Evolutionary conservation across 2,113 vertebrate genomes (phyloP), one percentile per base, ranked within the genome.

Genomic region (Saccopteryx leptura): DNA sequence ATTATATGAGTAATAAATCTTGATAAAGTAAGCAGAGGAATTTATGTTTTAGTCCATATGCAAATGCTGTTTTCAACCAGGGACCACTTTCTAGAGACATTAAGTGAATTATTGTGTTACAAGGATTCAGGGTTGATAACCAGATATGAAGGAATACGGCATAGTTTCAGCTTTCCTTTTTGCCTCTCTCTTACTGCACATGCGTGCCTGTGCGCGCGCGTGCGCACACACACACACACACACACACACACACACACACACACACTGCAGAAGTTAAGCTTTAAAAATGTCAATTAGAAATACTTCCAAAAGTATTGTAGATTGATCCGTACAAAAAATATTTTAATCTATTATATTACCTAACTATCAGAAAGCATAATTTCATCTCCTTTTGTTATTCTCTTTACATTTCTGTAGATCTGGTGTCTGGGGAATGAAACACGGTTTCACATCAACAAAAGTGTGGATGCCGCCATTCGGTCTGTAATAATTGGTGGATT

Each of bases 391-490:
- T 95, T 96, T 98, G 82, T 94, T 90, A 86, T 50, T 96, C 19
- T 28, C 90, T 95, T 93, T 95, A 78, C 92, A 33, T 97, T 94
- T 24, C 74, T 94, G 86, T 96, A 99, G 99, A 99, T 99, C 96
- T 99, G 99, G 99, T 99, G 99, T 98, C 98, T 99, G 17, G 99
- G 99, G 85, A 99, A 99, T 95, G 99, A 99, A 98, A 99, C 99
- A 5, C 99, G 99, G 56, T 99, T 99, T 98, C 99, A 99, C 95
- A 98, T 99, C 96, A 99, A 99, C 98, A 99, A 99, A 98, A 99
- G 99, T 1, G 99, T 99, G 97, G 99, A 99, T 92, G 99, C 99
- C 66, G 99, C 99, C 94, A 99, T 99, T 97, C 99, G 99, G 12
- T 99, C 99, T 11, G 99, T 99, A 95, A 99, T 99, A 97, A 99